Base-by-base conservation (phyloP, 2,888 invertebrate genomes). In the Mythimna ferrago region DNA sequence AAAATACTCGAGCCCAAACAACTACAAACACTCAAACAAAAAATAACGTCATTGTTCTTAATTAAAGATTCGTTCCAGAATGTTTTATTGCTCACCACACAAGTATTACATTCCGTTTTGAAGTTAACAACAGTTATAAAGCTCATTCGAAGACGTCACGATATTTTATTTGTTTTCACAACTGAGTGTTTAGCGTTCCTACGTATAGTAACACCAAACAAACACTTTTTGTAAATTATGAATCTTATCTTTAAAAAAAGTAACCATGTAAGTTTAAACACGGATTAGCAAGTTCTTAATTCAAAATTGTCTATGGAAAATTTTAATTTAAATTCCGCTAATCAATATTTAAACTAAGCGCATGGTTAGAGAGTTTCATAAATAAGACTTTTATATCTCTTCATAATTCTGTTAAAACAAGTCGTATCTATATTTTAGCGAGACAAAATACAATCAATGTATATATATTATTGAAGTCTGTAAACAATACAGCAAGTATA, bases 51-150 rank as follows among this genome's bases (percentile, higher is more conserved):
- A 78, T 78, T 79, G 74, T 73, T 78, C 66, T 69, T 83, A 79
- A 88, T 88, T 89, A 88, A 81, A 78, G 76, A 88, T 88, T 89
- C 84, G 88, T 88, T 89, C 83, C 83, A 84, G 78, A 77, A 80
- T 69, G 68, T 83, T 84, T 85, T 86, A 89, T 83, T 85, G 83
- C 85, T 71, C 71, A 79, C 61, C 21, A 61, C 14, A 61, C 74
- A 74, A 76, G 76, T 79, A 73, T 80, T 78, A 80, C 72, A 68
- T 79, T 79, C 76, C 72, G 75, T 81, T 80, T 74, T 71, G 61
- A 80, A 80, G 76, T 71, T 82, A 86, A 86, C 75, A 73, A 77
- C 80, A 76, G 80, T 79, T 83, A 87, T 84, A 74, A 85, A 69
- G 57, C 72, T 67, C 48, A 64, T 41, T 65, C 57, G 72, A 63